Base-by-base conservation (phyloP, 2,797 vertebrate species). In the Danio jaintianensis region DNA sequence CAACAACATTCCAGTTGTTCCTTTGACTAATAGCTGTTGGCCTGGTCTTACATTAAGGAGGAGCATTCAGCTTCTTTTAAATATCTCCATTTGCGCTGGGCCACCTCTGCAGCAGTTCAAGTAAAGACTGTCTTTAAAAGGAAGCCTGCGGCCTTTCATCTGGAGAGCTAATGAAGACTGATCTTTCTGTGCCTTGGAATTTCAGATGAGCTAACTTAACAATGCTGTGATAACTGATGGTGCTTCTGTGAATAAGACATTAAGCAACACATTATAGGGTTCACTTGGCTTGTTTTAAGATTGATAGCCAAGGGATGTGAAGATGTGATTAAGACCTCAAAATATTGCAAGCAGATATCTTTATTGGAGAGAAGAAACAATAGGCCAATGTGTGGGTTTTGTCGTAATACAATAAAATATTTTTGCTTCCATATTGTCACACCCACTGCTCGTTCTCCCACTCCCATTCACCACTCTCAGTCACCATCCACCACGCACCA, bases 1-100 rank as follows among this genome's bases (percentile, higher is more conserved):
- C 64, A 79, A 84, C 68, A 83, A 79, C 68, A 79, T 84, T 85
- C 67, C 64, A n/a, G 69, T 82, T 82, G 48, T 81, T 85, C 78
- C 75, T 76, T 48, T 82, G 75, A 76, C 78, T 82, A 81, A 83
- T 78, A 72, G 67, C 72, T 58, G 68, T 73, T 85, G 79, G 79
- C 79, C n/a, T 22, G 56, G 50, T 48, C 47, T 42, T 48, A 53
- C 18, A 48, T 75, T 82, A 73, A 75, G 77, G 69, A 70, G 59
- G 55, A 71, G 79, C 52, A 29, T 59, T 77, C 16, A 64, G 38
- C 79, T 80, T 86, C n/a, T n/a, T n/a, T n/a, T n/a, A 56, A 47
- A 67, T 78, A 62, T 80, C 45, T 61, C 66, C 61, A 58, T 77
- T 61, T 67, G 64, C 58, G 50, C 75, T 50, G 52, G 78, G 48